These are phyloP conservation scores for Matsumyia berberina DNA, from an alignment of 2,888 invertebrate genomes.

Conservation along the genomic window DNA sequence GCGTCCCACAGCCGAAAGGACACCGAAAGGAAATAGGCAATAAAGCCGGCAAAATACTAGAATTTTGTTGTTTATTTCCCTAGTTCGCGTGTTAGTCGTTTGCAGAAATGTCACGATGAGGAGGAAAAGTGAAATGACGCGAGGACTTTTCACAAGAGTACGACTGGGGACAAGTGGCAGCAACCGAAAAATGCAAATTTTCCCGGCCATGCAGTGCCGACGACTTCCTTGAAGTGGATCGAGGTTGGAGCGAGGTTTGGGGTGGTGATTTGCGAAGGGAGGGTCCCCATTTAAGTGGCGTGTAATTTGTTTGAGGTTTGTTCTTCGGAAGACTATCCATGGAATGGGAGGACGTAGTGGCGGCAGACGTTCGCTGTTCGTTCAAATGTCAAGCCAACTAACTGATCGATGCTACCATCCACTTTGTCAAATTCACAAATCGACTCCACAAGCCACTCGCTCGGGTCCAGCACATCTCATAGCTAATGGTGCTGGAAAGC, in stretches of 20 bases:
- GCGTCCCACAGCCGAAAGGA: slow-evolving; percentile 43
- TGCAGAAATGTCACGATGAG: slow-evolving; percentile 61
- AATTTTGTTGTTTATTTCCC: slow-evolving; percentile 72
- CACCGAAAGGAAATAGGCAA: slow-evolving; percentile 73
- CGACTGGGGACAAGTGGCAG: slow-evolving; percentile 43
- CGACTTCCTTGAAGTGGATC: slow-evolving; percentile 34
- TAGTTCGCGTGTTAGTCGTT: slow-evolving; percentile 61
- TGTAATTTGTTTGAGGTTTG: slow-evolving; percentile 56
- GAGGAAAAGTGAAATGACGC: slow-evolving; percentile 47
- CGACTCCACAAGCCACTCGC: slow-evolving; percentile 4
- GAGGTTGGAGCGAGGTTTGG: background rate
- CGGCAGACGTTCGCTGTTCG: too few species aligned
- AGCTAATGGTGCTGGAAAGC: slow-evolving; percentile 25
- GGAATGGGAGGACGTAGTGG: background rate
- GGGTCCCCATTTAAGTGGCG: slow-evolving; percentile 58
- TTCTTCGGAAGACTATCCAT: background rate
- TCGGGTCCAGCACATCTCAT: too few species aligned
- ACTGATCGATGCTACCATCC: slow-evolving; percentile 27
- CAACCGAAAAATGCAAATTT: slow-evolving; percentile 61
- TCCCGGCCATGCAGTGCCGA: slow-evolving; percentile 1
- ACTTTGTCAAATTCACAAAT: slow-evolving; percentile 44
- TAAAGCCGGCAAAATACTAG: slow-evolving; percentile 68
- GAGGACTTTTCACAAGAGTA: background rate
- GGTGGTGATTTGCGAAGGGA: slow-evolving; percentile 4
- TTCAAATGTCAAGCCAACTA: slow-evolving; percentile 18